Evolutionary conservation across 2,113 vertebrate genomes (phyloP), one percentile per base, ranked within the genome.

Genomic region (Cryptotis parvus): DNA sequence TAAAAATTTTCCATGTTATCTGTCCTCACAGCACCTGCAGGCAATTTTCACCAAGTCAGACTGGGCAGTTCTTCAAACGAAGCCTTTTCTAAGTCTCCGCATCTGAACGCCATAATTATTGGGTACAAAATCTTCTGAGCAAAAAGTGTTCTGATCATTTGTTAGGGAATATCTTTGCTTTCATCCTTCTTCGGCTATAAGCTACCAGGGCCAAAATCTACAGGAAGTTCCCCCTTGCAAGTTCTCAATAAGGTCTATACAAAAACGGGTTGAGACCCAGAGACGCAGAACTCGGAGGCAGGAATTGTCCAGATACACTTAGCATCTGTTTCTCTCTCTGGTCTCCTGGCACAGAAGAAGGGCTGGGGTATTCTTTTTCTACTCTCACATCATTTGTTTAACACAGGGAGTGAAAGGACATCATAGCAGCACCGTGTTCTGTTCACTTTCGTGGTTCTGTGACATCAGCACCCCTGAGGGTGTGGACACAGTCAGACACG

Each of bases 381-480:
- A 26, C 24, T 61, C 66, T 26, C 52, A 68, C 58, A 74, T 1
- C 58, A 37, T 27, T 22, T 95, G 63, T 31, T 77, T 92, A 1
- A 80, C 43, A 89, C 84, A 91, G 92, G 41, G 31, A 93, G 63
- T 87, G 74, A 66, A 87, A 82, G 58, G 52, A 16, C 10, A 65
- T 9, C 8, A 26, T 14, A 49, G 9, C 9, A 12, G 10, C 43
- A 91, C 37, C 55, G 8, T 58, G 76, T 68, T 37, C 33, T 91
- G 86, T 69, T 33, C 33, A 88, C 33, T 74, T 22, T 43, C 35
- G 6, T 37, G 2, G 68, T 15, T 73, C 22, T 33, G 12, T 9
- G 20, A 41, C 41, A 52, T 41, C 29, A 86, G 27, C 18, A 82
- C 43, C 3, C 29, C 45, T 37, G 58, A 68, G 33, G 35, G 58